Base-by-base conservation (phyloP, 2,113 vertebrate species). In the Pholis gunnellus region DNA sequence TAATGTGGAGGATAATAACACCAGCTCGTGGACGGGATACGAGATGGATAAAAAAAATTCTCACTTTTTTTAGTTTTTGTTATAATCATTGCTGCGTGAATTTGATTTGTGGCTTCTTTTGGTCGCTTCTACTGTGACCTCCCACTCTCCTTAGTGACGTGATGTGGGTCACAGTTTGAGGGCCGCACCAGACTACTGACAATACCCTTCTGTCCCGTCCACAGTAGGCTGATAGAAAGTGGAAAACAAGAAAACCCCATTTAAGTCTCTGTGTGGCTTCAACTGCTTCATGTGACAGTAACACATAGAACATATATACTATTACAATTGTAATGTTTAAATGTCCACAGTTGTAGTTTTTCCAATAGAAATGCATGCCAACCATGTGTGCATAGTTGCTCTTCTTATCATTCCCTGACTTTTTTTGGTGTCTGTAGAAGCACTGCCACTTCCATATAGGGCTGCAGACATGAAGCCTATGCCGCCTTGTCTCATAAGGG, bases 81-180 rank as follows among this genome's bases (percentile, higher is more conserved):
- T 13, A 36, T 48, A 29, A 44, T 5, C 4, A 2, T 18, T 31
- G 3, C 59, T 27, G 60, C 2, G 13, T 36, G 7, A 42, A 64
- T 1, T 38, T 54, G 27, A 25, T 34, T 50, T 34, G 5, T 63
- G 64, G 64, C 14, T 80, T 80, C 66, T 34, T 34, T 2, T 48
- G 40, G 68, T 27, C 3, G n/a, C 50, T 89, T 86, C 60, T 40
- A 18, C 40, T 14, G 73, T 74, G 82, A 82, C 77, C 84, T 88
- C 36, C 46, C 50, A 27, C 63, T 80, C n/a, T 44, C 61, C 20
- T 54, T 6, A 48, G 13, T 52, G 8, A 44, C 56, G 79, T 25
- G 72, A 8, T 14, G 27, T 7, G 52, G 63, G 76, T 72, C 79
- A 50, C 57, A 68, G 71, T 60, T 70, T 27, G 22, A 31, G 34